Evolutionary conservation across 1,140 invertebrate genomes (phyloP), one percentile per base, ranked within the genome.

Genomic region (Eupeodes corollae): DNA sequence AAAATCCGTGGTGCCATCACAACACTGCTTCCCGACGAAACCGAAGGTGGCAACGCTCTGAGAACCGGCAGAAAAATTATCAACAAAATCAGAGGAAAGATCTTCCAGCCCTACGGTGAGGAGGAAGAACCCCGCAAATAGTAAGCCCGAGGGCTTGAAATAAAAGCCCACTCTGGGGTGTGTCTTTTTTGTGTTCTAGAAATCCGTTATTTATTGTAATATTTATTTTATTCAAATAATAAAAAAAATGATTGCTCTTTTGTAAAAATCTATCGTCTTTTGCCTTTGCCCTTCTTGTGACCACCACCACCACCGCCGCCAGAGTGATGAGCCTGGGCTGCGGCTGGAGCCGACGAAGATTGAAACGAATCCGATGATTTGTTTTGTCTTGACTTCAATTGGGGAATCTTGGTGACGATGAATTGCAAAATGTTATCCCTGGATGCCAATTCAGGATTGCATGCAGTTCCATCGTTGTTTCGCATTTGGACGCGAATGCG

Each of bases 401-500:
- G 94, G 1, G 92, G 92, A 63, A 98, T 97, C 59, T 82, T 89
- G 50, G 84, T 79, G 34, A 83, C 85, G 37, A 92, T 64, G 69
- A 88, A 81, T 15, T 77, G 56, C 68, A 94, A 76, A 1, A 96
- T 54, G 44, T 85, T 81, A 56, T 89, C 80, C 53, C 90, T 80
- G 3, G 79, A 81, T 2, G 82, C 74, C 67, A 88, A 93, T 43
- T 87, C 76, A 1, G 77, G 61, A 61, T 86, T 84, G 5, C 82
- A 62, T 8, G 83, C 78, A 19, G 79, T 76, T 1, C 91, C 92
- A 74, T 96, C 88, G 60, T 95, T 90, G 65, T 94, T 88, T 69
- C 84, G 92, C 16, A 98, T 70, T 61, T 97, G 91, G 0, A 98
- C 83, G 47, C 92, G 73, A 47, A 99, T 84, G 41, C 95, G 75